phyloP scores from a whole-genome alignment of 2,113 vertebrate genomes.

The Acrocephalus arundinaceus region DNA sequence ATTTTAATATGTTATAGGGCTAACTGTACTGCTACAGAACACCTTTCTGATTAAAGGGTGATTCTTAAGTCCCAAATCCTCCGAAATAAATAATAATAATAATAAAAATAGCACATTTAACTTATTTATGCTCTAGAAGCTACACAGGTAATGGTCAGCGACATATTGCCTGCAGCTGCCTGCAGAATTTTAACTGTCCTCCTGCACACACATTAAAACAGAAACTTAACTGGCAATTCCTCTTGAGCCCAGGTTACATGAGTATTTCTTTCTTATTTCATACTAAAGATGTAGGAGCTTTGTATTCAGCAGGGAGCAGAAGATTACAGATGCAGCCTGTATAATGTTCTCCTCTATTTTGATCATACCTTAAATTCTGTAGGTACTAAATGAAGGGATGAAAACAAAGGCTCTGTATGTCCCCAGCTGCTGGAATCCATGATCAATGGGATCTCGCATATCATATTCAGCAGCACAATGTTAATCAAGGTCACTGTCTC shows the following conservation, averaged over 20 bases:
- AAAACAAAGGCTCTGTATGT: neutral
- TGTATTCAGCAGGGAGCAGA: neutral
- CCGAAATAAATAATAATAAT: neutral
- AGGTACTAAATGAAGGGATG: neutral
- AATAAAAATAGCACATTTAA: neutral
- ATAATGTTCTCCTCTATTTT: neutral
- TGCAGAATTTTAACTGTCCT: neutral
- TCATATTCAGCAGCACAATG: slow-evolving; percentile 40
- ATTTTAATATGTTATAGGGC: neutral
- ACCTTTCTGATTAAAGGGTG: neutral
- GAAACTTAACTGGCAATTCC: neutral
- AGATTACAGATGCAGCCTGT: neutral
- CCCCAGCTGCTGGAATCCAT: neutral
- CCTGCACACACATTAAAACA: neutral
- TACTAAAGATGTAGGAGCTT: neutral
- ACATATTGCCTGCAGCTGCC: neutral
- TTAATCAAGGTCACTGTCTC: slow-evolving; percentile 51
- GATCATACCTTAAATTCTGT: neutral
- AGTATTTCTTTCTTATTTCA: neutral
- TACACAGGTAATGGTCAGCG: neutral
- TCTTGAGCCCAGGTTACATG: neutral
- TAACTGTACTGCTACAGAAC: neutral
- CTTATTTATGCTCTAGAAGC: neutral
- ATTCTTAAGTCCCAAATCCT: neutral
- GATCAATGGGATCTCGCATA: slow-evolving; percentile 16